A percentile compares a stretch with the other conserved stretches of the same genome.
phyloP scores from a whole-genome alignment of 92 coral and sea anemone genomes.

The Epizoanthus scotinus region DNA sequence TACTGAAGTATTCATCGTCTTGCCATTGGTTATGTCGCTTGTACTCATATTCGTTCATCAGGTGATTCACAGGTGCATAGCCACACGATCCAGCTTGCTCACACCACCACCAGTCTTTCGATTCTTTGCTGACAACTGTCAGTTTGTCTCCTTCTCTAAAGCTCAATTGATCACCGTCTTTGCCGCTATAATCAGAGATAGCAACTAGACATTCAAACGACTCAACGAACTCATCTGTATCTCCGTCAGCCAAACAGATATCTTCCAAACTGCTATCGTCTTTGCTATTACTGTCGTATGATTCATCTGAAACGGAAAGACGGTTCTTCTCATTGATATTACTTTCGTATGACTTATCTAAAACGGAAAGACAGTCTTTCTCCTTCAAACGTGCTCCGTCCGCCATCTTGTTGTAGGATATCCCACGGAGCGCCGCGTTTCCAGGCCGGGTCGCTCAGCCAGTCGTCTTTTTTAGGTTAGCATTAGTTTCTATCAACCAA shows the following conservation, averaged over 20 bases:
- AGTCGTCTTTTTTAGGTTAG: no score
- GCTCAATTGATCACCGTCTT: constrained; percentile 76
- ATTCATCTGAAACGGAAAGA: constrained; percentile 6
- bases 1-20: constrained; percentile 91
- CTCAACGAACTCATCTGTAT: constrained; percentile 42
- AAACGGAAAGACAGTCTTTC: background rate
- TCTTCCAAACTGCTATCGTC: constrained; percentile 40
- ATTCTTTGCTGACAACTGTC: constrained; percentile 67
- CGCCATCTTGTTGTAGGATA: constrained; percentile 16
- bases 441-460: constrained; percentile 16
- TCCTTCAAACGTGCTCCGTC: background rate
- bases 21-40: constrained; percentile 73
- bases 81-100: constrained; percentile 83
- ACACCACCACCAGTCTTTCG: constrained; percentile 96
- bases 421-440: constrained; percentile 11
- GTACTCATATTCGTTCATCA: constrained; percentile 55
- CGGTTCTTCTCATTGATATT: background rate
- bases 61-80: constrained; percentile 82
- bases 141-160: constrained; percentile 82
- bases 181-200: constrained; percentile 74
- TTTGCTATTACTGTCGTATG: background rate
- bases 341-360: constrained; percentile 10
- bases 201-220: constrained; percentile 71
- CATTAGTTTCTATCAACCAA: no score
- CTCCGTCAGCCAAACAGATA: constrained; percentile 50